phyloP scores from a whole-genome alignment of 2,888 invertebrate species.

The Dynastes grantii region DNA sequence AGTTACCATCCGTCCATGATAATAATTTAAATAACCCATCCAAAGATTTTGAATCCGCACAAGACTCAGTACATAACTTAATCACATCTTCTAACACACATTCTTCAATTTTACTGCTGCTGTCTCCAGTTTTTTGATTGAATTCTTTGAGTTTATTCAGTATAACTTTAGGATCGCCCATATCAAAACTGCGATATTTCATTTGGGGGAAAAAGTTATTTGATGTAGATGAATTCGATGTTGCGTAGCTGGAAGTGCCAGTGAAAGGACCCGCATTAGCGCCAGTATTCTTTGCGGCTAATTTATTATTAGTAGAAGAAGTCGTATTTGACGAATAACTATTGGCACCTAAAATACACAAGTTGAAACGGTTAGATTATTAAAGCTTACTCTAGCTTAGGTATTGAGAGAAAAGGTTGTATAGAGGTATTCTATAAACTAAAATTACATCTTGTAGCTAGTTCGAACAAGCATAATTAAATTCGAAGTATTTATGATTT shows the following conservation, averaged over 20 bases:
- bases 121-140: conserved; percentile 76
- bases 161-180: conserved; percentile 83
- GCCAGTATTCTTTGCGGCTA: conserved; percentile 60
- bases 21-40: conserved; percentile 76
- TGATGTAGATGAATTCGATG: conserved; percentile 70
- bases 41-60: conserved; percentile 71
- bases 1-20: conserved; percentile 81
- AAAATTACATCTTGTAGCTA: no score
- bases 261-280: conserved; percentile 76
- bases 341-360: conserved; percentile 62
- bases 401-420: not conserved
- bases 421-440: no score
- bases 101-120: conserved; percentile 72
- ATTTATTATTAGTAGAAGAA: conserved; percentile 21
- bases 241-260: conserved; percentile 67
- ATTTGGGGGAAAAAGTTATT: conserved; percentile 68
- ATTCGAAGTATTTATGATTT: no score
- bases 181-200: conserved; percentile 81
- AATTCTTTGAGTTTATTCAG: conserved; percentile 83
- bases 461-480: no score
- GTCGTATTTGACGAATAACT: conserved; percentile 65
- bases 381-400: no score
- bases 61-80: conserved; percentile 74
- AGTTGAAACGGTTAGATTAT: not conserved
- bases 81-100: conserved; percentile 77